phyloP scores from a whole-genome alignment of 2,797 vertebrate genomes.

The Myotis myotis region DNA sequence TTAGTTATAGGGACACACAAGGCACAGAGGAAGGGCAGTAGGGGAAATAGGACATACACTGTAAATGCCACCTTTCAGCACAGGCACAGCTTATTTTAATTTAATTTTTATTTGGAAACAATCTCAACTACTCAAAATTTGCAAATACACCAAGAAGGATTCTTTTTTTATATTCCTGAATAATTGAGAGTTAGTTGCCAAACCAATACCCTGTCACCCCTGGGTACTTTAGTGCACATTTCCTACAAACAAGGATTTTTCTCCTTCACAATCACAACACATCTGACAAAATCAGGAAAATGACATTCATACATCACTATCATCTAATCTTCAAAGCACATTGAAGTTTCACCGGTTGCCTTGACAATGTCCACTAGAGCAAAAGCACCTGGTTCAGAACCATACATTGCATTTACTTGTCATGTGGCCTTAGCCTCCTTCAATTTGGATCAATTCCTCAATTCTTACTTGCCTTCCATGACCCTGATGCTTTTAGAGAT shows the following conservation, averaged over 20 bases:
- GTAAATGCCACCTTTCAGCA: not conserved
- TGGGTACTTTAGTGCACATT: not conserved
- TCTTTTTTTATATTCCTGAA: not conserved
- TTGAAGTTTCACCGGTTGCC: not conserved
- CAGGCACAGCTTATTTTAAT: not conserved
- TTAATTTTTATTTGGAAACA: conserved; percentile 23
- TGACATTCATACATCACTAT: not conserved
- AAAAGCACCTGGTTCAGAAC: not conserved
- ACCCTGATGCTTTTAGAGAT: not conserved
- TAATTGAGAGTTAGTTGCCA: not conserved
- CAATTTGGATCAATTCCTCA: not conserved
- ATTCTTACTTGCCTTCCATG: not conserved
- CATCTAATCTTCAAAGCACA: not conserved
- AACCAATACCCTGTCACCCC: not conserved
- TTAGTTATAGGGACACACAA: not conserved
- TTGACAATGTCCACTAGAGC: not conserved
- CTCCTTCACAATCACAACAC: not conserved
- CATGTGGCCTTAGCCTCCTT: not conserved
- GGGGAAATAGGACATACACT: not conserved
- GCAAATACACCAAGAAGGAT: not conserved
- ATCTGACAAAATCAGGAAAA: not conserved
- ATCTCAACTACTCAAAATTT: not conserved
- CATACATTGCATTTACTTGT: not conserved
- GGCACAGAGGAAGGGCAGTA: not conserved
- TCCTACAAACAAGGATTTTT: not conserved